These are phyloP conservation scores for Eleginops maclovinus DNA, from an alignment of 2,113 vertebrate genomes.

Conservation along the genomic window DNA sequence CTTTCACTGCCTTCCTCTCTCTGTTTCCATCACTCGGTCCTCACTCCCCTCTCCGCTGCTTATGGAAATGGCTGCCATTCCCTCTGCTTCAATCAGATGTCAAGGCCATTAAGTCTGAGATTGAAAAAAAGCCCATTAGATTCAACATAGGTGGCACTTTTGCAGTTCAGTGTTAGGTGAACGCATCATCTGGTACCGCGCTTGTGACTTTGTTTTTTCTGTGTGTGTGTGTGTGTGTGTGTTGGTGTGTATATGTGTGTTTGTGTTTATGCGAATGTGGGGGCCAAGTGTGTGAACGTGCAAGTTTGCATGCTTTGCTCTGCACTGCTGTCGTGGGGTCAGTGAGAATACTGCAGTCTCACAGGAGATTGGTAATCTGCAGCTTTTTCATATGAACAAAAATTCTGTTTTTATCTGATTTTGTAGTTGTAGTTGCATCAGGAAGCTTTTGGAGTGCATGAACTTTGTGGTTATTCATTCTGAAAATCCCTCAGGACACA, in stretches of 20 bases:
- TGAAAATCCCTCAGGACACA: background rate
- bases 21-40: slow-evolving; percentile 10
- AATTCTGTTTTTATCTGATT: background rate
- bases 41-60: slow-evolving; percentile 9
- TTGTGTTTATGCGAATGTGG: too few species aligned
- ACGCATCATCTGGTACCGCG: background rate
- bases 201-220: slow-evolving; percentile 9
- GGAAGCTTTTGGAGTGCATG: background rate
- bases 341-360: background rate
- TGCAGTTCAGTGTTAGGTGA: background rate
- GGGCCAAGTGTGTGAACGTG: background rate
- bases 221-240: background rate
- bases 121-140: background rate
- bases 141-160: slow-evolving; percentile 1
- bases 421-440: background rate
- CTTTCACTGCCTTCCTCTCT: background rate
- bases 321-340: slow-evolving; percentile 55
- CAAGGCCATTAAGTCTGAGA: background rate
- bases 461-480: background rate
- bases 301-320: slow-evolving; percentile 17
- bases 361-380: background rate
- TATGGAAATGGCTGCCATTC: slow-evolving; percentile 20
- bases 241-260: background rate
- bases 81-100: background rate
- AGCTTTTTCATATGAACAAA: background rate